A percentile compares a stretch with the other conserved stretches of the same genome.
These are phyloP conservation scores for Brachionus rotundiformis DNA, from an alignment of 1,140 invertebrate genomes.

Conservation along the genomic window DNA sequence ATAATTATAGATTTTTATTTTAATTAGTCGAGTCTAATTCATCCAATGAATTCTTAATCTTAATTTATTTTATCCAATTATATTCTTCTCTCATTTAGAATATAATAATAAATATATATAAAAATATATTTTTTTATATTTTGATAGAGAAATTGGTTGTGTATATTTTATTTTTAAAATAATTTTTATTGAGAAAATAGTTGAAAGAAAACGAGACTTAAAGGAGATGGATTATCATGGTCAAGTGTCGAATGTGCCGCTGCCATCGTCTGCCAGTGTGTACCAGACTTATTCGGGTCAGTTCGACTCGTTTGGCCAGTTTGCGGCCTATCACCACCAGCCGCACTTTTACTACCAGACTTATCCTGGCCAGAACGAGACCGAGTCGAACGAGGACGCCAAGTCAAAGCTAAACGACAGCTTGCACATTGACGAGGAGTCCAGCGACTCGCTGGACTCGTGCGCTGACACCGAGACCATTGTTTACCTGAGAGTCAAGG, in stretches of 20 bases:
- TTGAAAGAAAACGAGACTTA: too few species aligned
- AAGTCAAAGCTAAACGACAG: not conserved
- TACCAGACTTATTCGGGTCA: not conserved
- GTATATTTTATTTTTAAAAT: too few species aligned
- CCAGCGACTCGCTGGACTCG: not conserved
- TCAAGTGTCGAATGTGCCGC: not conserved
- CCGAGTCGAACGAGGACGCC: slow-evolving; percentile 3
- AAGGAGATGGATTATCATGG: slow-evolving; percentile 7
- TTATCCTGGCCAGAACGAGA: not conserved
- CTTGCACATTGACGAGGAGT: not conserved
- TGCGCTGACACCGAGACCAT: not conserved
- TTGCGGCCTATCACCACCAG: not conserved
- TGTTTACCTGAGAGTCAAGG: not conserved
- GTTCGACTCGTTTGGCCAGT: not conserved
- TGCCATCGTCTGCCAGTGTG: too few species aligned
- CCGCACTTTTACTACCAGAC: not conserved
- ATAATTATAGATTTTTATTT: not conserved
- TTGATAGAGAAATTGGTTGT: too few species aligned
- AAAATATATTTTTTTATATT: too few species aligned
- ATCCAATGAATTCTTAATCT: not conserved
- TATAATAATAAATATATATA: not conserved
- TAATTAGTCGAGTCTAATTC: not conserved
- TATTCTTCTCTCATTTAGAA: not conserved
- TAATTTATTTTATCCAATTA: not conserved
- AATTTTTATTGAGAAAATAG: too few species aligned